A percentile compares a stretch with the other conserved stretches of the same genome.
These are phyloP conservation scores for Triplophysa rosa DNA, from an alignment of 2,113 vertebrate species.

Conservation along the genomic window DNA sequence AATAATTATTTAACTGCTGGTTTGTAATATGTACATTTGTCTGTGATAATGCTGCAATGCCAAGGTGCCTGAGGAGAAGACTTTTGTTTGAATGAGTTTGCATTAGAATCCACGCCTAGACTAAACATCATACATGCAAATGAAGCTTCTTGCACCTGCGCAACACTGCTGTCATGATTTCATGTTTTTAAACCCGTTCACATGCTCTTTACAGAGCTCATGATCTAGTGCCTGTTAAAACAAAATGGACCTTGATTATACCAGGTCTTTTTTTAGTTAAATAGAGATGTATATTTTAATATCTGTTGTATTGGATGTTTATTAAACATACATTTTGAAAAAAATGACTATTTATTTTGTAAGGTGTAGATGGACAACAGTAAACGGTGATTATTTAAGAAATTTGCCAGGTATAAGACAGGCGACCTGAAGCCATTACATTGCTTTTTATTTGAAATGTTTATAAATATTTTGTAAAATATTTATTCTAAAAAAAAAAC, in stretches of 20 bases:
- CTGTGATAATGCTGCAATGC: slow-evolving; percentile 6
- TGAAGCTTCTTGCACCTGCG: neutral
- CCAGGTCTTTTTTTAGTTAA: slow-evolving; percentile 26
- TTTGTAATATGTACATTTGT: slow-evolving; percentile 3
- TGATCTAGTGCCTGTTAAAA: slow-evolving; percentile 30
- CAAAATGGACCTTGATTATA: neutral
- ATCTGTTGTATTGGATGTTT: slow-evolving; percentile 44
- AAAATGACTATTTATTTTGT: neutral
- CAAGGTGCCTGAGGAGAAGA: slow-evolving; percentile 18
- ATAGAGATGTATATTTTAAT: slow-evolving; percentile 44
- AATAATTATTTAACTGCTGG: slow-evolving; percentile 13
- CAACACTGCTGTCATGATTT: neutral
- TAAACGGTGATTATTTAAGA: no score
- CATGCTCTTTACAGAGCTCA: slow-evolving; percentile 27
- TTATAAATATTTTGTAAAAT: no score
- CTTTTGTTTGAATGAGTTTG: slow-evolving; percentile 14
- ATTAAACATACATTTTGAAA: slow-evolving; percentile 16
- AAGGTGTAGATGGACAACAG: neutral
- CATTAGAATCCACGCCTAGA: slow-evolving; percentile 16
- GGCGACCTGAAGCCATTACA: no score
- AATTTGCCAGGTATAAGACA: no score
- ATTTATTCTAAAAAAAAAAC: no score
- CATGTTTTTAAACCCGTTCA: slow-evolving; percentile 11
- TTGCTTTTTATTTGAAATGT: no score
- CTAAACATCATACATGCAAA: neutral